Base-by-base conservation (phyloP, 2,113 vertebrate genomes). In the Calidris pygmaea region DNA sequence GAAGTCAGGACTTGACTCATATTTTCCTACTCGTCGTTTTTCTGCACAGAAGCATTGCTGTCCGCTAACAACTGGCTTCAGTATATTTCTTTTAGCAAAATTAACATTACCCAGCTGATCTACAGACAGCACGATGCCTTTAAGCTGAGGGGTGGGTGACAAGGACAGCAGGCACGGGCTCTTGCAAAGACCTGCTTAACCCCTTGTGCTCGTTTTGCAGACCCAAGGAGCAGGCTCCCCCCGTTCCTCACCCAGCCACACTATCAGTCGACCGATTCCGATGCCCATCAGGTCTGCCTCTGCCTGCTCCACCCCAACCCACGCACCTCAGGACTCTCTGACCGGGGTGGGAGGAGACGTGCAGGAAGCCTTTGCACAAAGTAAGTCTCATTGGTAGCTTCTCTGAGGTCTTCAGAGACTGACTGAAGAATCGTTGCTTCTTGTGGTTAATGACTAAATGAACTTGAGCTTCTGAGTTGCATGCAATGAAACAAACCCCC, bases 271-370 rank as follows among this genome's bases (percentile, higher is more conserved):
- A 48, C 98, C 99, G 5, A 99, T 99, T 84, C 99, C 99, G 74
- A 99, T 99, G 98, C 99, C 99, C 12, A 98, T 99, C 96, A 98
- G 99, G 82, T 99, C 99, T 2, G 98, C 99, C 17, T 99, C 99
- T 10, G 97, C 99, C 92, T 98, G 98, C 95, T 99, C 99, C 67
- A 99, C 99, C 60, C 99, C 99, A 9, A 99, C 98, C 74, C 99
- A 99, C 68, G 98, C 98, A 34, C 99, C 99, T 97, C 99, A 99
- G 98, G 99, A 99, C 98, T 99, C 99, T 14, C 99, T 99, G 96
- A 99, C 99, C 3, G 99, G 99, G 20, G 98, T 99, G 59, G 99
- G 99, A 95, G 99, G 99, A 97, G 99, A 99, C 6, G 99, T 99
- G 52, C 99, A 99, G 94, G 99, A 99, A 98, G 99, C 99, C 74